Evolutionary conservation across 2,113 vertebrate species (phyloP).

Genomic region (Podarcis raffonei): DNA sequence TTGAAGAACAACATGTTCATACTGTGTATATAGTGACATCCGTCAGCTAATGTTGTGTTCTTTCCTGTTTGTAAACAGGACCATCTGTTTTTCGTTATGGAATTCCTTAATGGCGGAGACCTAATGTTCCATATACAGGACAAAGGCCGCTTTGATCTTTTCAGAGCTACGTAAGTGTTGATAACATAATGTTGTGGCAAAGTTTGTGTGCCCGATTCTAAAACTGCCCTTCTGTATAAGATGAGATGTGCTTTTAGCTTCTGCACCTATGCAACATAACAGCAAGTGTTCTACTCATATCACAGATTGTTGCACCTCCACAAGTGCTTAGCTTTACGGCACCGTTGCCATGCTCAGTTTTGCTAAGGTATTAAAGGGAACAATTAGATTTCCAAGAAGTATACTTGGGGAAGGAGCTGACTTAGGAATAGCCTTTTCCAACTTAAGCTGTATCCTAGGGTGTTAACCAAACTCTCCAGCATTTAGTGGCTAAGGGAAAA

Average conservation of each 20-base stretch:
- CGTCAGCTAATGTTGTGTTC: not conserved
- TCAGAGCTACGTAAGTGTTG: constrained; percentile 86
- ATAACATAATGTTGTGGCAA: rapidly evolving
- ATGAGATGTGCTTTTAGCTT: not conserved
- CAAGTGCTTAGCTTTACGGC: not conserved
- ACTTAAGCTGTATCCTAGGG: not conserved
- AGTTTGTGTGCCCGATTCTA: not conserved
- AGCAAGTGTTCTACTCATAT: not conserved
- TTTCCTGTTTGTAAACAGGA: constrained; percentile 78
- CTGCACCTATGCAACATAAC: not conserved
- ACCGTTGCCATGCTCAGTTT: not conserved
- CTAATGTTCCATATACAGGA: constrained; percentile 99
- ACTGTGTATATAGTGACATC: not conserved
- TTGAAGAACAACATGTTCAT: not conserved
- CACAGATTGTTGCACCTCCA: not conserved
- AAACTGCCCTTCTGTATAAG: not conserved
- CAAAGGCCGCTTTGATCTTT: constrained; percentile 96
- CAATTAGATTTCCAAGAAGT: not conserved
- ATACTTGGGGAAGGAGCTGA: not conserved
- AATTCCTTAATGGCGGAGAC: constrained; percentile 96
- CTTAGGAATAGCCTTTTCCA: not conserved
- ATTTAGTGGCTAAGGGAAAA: not conserved
- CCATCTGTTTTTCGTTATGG: constrained; percentile 99
- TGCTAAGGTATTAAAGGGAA: not conserved
- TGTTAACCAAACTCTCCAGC: not conserved